These are phyloP conservation scores for Gorsachius goisagi DNA, from an alignment of 2,113 vertebrate genomes.

Conservation along the genomic window DNA sequence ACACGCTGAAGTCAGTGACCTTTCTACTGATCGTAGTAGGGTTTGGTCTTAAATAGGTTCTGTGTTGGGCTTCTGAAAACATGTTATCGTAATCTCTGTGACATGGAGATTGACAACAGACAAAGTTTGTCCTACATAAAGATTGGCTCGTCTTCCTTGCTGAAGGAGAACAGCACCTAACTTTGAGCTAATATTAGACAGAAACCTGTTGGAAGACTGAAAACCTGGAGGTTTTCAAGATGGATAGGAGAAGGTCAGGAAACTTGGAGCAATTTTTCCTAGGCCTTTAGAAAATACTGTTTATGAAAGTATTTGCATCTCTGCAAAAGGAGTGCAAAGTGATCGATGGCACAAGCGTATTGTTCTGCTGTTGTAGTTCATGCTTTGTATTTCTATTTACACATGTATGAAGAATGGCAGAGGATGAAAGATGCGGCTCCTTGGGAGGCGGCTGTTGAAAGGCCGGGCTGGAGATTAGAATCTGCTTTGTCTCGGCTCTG, in stretches of 20 bases:
- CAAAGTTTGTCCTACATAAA: background rate
- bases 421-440: background rate
- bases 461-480: background rate
- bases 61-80: background rate
- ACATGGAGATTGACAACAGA: background rate
- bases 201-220: background rate
- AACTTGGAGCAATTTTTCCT: background rate
- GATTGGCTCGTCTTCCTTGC: background rate
- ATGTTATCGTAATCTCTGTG: background rate
- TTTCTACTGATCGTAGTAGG: background rate
- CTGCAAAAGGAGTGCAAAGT: background rate
- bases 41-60: background rate
- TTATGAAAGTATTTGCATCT: background rate
- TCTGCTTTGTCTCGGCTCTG: background rate
- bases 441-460: background rate
- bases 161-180: background rate
- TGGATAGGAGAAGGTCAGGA: background rate
- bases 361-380: background rate
- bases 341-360: rapidly evolving
- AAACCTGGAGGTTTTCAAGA: background rate
- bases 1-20: background rate
- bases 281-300: background rate
- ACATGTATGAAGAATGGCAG: background rate
- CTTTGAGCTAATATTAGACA: background rate
- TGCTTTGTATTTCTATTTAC: background rate